These are phyloP conservation scores for Colletes collaris DNA, from an alignment of 2,888 invertebrate genomes.

Conservation along the genomic window DNA sequence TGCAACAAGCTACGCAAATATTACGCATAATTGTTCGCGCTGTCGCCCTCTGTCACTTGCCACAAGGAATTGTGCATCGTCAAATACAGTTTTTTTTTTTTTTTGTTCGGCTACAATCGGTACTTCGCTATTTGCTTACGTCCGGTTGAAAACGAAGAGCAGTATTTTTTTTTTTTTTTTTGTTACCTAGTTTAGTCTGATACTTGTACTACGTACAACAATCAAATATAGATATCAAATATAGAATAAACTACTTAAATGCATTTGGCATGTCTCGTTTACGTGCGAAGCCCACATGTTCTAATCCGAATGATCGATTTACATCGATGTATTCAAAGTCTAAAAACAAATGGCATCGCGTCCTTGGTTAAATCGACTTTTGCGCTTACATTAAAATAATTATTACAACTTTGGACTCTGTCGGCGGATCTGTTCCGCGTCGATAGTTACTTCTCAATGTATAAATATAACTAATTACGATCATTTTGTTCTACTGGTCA, in stretches of 20 bases:
- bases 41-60: conserved; percentile 59
- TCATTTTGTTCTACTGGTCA: conserved; percentile 66
- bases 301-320: conserved; percentile 36
- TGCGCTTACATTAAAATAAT: conserved; percentile 46
- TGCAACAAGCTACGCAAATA: conserved; percentile 47
- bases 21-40: conserved; percentile 37
- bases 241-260: conserved; percentile 77
- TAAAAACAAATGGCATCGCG: conserved; percentile 47
- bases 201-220: conserved; percentile 55
- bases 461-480: conserved; percentile 51
- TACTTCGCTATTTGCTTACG: conserved; percentile 39
- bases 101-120: conserved; percentile 27
- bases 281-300: conserved; percentile 45
- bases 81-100: conserved; percentile 41
- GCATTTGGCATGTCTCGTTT: conserved; percentile 79
- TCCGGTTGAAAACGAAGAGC: conserved; percentile 41
- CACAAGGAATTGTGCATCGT: conserved; percentile 46
- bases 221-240: conserved; percentile 56
- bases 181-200: conserved; percentile 39
- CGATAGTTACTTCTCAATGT: conserved; percentile 30
- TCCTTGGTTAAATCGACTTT: conserved; percentile 37
- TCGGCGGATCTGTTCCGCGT: conserved; percentile 30
- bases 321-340: conserved; percentile 24
- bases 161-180: background rate
- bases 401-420: conserved; percentile 56